Evolutionary conservation across 2,888 invertebrate species (phyloP).

Genomic region (Parnassius smintheus): DNA sequence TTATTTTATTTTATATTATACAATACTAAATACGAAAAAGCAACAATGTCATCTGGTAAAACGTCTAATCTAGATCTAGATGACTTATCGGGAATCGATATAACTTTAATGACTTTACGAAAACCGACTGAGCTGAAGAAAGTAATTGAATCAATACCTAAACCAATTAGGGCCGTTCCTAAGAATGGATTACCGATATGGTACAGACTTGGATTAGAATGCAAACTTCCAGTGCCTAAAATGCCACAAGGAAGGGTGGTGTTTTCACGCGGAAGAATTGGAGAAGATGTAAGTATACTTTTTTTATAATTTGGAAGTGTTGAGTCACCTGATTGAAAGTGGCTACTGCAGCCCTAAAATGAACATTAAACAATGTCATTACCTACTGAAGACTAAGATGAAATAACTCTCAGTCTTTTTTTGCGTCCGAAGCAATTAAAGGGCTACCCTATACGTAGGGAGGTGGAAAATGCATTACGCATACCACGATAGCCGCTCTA

Average conservation of each 20-base stretch:
- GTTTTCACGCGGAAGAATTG: slow-evolving; percentile 76
- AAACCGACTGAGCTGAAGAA: slow-evolving; percentile 72
- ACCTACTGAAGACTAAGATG: too few relatives aligned
- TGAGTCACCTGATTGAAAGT: too few relatives aligned
- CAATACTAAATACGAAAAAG: slow-evolving; percentile 19
- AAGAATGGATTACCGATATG: slow-evolving; percentile 77
- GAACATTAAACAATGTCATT: too few relatives aligned
- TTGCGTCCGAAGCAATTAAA: too few relatives aligned
- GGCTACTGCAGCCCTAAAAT: too few relatives aligned
- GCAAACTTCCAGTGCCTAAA: slow-evolving; percentile 77
- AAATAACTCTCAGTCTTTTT: too few relatives aligned
- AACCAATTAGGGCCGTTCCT: slow-evolving; percentile 69
- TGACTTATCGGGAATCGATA: slow-evolving; percentile 52
- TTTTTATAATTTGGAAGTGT: too few relatives aligned
- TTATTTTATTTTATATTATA: slow-evolving; percentile 34
- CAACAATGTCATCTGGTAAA: slow-evolving; percentile 45
- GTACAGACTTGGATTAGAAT: slow-evolving; percentile 74
- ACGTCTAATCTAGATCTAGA: slow-evolving; percentile 45
- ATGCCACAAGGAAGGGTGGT: slow-evolving; percentile 73
- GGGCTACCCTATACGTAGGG: too few relatives aligned
- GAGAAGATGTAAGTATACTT: slow-evolving; percentile 67
- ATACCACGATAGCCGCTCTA: too few relatives aligned
- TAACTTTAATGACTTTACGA: slow-evolving; percentile 64
- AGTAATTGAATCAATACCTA: slow-evolving; percentile 71
- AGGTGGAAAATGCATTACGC: too few relatives aligned